Evolutionary conservation across 2,888 invertebrate genomes (phyloP).

Genomic region (Arge pagana): DNA sequence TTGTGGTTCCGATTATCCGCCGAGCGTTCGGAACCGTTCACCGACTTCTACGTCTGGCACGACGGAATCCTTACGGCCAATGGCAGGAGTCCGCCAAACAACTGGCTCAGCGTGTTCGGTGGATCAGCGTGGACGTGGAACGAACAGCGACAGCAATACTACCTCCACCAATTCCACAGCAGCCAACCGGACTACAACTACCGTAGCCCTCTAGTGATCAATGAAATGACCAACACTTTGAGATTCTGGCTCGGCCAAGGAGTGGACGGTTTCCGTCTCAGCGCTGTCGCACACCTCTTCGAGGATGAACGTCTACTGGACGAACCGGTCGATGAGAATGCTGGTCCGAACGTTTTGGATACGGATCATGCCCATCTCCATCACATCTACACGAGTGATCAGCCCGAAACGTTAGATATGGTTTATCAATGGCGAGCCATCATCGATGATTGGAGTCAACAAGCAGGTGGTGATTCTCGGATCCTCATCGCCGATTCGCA

Average conservation of each 20-base stretch:
- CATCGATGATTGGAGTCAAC: slow-evolving; percentile 44
- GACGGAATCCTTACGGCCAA: slow-evolving; percentile 44
- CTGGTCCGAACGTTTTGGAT: not conserved
- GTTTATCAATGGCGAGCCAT: slow-evolving; percentile 37
- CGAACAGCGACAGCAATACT: slow-evolving; percentile 66
- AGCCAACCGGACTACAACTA: slow-evolving; percentile 73
- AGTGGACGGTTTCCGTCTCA: slow-evolving; percentile 13
- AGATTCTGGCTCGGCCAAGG: slow-evolving; percentile 16
- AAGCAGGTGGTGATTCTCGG: slow-evolving; percentile 26
- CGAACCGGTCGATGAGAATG: slow-evolving; percentile 10
- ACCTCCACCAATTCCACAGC: slow-evolving; percentile 69
- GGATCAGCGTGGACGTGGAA: slow-evolving; percentile 74
- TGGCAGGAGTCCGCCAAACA: slow-evolving; percentile 27
- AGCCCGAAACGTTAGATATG: slow-evolving; percentile 34
- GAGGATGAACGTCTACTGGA: slow-evolving; percentile 9
- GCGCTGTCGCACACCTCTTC: slow-evolving; percentile 3
- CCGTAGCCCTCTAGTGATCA: slow-evolving; percentile 63
- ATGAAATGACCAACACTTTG: slow-evolving; percentile 57
- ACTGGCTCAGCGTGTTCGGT: slow-evolving; percentile 58
- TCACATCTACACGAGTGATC: slow-evolving; percentile 65
- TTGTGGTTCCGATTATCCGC: slow-evolving; percentile 43
- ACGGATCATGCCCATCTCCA: slow-evolving; percentile 42
- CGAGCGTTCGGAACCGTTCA: slow-evolving; percentile 31
- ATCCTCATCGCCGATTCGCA: slow-evolving; percentile 2
- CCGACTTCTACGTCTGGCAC: slow-evolving; percentile 47